Base-by-base conservation (phyloP, 2,888 invertebrate genomes). In the Gortyna flavago region DNA sequence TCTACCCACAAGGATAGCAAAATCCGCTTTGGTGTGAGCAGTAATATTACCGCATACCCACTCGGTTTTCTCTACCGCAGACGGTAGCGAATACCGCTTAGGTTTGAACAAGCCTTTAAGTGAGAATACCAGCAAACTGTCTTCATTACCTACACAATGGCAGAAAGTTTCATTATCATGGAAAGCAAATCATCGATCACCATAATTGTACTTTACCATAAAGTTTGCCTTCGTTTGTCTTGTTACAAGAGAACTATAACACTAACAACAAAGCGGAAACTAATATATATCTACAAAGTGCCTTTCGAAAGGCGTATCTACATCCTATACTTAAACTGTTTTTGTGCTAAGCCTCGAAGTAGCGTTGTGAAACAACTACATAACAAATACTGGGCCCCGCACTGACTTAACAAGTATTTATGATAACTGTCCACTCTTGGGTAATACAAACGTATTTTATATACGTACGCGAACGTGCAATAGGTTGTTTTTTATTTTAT, bases 341-440 rank as follows among this genome's bases (percentile, higher is more conserved):
- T 87, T 84, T 84, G 74, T 71, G 74, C 70, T 61, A 62, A 51
- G 67, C 72, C 81, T 75, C 81, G 64, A 72, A 69, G 79, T 66
- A 48, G 44, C 57, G 72, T 87, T 87, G 80, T 76, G 87, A 85
- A 85, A 87, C 75, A n/a, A 66, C 72, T 48, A 70, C 79, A 79
- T 76, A 84, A 86, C 76, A 81, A 80, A 87, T 79, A 81, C 70
- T 77, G 72, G 79, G 81, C 65, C 72, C 72, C 70, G 75, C 67
- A 80, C 48, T 81, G 69, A 74, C 80, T 80, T 78, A 73, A 51
- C 51, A 69, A 81, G 48, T 68, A 75, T 83, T 80, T 86, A 85
- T 83, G 79, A 79, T 80, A 78, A 75, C 79, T 80, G 66, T 61
- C 74, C 62, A 61, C 21, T 65, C 61, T 87, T 87, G 73, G 13